Base-by-base conservation (phyloP, 2,888 invertebrate genomes). In the Colletes collaris region DNA sequence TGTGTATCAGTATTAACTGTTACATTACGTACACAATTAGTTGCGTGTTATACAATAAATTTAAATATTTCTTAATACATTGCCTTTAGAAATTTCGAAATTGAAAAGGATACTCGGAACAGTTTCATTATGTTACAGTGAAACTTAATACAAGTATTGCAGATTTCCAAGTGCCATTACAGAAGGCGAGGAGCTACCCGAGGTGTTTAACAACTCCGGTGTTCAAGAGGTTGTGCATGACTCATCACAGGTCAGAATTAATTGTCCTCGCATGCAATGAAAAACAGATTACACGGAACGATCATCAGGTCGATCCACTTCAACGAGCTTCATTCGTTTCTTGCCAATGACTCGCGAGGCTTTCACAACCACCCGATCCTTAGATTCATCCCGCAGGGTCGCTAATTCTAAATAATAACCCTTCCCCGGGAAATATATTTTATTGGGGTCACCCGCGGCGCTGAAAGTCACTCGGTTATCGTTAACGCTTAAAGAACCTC, bases 391-490 rank as follows among this genome's bases (percentile, higher is more conserved):
- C 55, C 53, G 53, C 66, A n/a, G 46, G 66, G 66, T 56, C 58
- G 37, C 35, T 50, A 27, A 16, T 56, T 64, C 69, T 65, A 65
- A 75, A 69, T 78, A 74, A 78, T 80, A 73, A 69, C 63, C 69
- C 59, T 60, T 73, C 65, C 35, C 52, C 27, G 69, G 63, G 62
- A 60, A 64, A 74, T 69, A 70, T 73, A 65, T 69, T 78, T 68
- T 62, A 80, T 78, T 3, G 78, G 58, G 78, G 76, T 78, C 76
- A 69, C 52, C 35, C 55, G 56, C 66, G 69, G 78, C 50, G 77
- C 53, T 76, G 81, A 81, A 75, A 77, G 79, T 76, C 76, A 63
- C 67, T 78, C 78, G 78, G 78, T 78, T 78, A 78, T 75, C 78
- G 78, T 78, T 78, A 76, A 78, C 75, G 77, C 75, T 69, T 69